These are phyloP conservation scores for Catostomus latipinnis DNA, from an alignment of 2,797 vertebrate species.

Conservation along the genomic window DNA sequence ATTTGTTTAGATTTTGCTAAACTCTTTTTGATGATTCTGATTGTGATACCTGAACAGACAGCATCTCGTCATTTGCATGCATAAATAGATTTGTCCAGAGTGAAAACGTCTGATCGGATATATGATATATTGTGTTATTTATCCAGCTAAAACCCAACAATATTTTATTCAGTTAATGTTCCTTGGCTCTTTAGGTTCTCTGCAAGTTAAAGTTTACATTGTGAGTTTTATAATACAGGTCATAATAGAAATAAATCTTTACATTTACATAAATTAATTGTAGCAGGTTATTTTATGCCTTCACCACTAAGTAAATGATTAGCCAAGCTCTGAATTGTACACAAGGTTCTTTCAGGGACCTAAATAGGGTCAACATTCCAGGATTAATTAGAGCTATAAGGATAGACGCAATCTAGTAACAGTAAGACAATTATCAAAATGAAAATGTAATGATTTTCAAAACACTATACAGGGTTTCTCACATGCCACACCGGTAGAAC, in stretches of 20 bases:
- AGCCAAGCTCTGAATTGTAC: conserved; percentile 6
- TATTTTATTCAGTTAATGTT: not conserved
- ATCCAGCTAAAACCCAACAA: not conserved
- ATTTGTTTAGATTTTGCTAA: conserved; percentile 5
- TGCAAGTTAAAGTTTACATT: no score
- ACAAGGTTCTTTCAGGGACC: not conserved
- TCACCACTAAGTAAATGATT: not conserved
- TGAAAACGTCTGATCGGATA: not conserved
- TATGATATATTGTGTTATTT: not conserved
- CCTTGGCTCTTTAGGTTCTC: not conserved
- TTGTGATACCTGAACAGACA: not conserved
- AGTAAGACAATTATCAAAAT: no score
- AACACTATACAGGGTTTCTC: no score
- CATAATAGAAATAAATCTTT: no score
- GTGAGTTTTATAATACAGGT: not conserved
- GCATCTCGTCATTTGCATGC: not conserved
- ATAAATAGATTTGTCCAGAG: not conserved
- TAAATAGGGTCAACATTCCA: not conserved
- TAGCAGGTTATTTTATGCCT: not conserved
- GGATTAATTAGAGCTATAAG: not conserved
- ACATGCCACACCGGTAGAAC: no score
- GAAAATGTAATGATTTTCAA: no score
- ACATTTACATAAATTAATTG: no score
- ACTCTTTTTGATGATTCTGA: conserved; percentile 14
- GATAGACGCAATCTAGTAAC: not conserved